These are phyloP conservation scores for Himalopsyche tibetana DNA, from an alignment of 2,888 invertebrate species.

Conservation along the genomic window DNA sequence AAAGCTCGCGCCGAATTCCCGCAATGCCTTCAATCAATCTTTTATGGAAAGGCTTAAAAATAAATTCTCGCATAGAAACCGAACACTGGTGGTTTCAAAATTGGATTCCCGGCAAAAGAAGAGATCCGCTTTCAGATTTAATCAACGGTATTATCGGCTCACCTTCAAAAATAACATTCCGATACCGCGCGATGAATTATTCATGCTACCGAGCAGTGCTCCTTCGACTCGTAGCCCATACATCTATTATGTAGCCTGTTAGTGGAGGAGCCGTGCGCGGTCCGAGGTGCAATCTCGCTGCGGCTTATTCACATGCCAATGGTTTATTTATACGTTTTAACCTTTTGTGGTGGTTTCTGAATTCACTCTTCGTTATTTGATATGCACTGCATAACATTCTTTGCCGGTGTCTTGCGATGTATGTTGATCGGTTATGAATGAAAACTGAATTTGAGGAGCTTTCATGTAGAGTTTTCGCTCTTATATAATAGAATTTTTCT, in stretches of 20 bases:
- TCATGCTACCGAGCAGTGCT: constrained; percentile 49
- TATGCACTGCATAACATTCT: constrained; percentile 40
- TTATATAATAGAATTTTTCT: background rate
- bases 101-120: constrained; percentile 36
- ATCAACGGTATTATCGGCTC: constrained; percentile 58
- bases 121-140: constrained; percentile 52
- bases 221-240: constrained; percentile 29
- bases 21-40: constrained; percentile 35
- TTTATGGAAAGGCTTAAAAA: constrained; percentile 27
- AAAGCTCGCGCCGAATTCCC: constrained; percentile 23
- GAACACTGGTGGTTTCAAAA: constrained; percentile 35
- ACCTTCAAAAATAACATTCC: constrained; percentile 60
- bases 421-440: constrained; percentile 35
- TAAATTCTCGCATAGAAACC: constrained; percentile 27
- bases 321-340: constrained; percentile 62
- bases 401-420: constrained; percentile 11
- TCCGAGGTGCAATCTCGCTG: constrained; percentile 54
- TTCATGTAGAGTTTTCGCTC: background rate
- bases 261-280: constrained; percentile 15
- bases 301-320: constrained; percentile 49
- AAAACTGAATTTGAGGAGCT: background rate
- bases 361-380: background rate
- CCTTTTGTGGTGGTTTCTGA: constrained; percentile 33
- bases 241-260: constrained; percentile 32
- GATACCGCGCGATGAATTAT: constrained; percentile 59